Evolutionary conservation across 2,888 invertebrate species (phyloP).

Genomic region (Ophion ellenae): DNA sequence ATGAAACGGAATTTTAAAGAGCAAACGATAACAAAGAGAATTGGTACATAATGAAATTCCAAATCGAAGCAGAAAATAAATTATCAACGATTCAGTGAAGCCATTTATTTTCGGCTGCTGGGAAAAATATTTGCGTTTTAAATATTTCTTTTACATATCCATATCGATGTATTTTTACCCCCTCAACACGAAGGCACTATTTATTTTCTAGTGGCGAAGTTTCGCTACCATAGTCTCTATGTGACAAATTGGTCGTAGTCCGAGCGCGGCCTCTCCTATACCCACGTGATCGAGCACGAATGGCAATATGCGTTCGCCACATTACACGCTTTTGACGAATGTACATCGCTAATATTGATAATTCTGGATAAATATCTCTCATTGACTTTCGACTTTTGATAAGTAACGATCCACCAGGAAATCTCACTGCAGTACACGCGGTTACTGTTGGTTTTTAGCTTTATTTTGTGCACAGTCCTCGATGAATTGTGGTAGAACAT

Average conservation of each 20-base stretch:
- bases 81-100: too few relatives aligned
- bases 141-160: too few relatives aligned
- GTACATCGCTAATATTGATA: neutral
- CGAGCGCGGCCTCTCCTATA: neutral
- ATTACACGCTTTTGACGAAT: neutral
- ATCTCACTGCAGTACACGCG: neutral
- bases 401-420: neutral
- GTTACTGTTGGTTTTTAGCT: neutral
- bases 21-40: too few relatives aligned
- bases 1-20: too few relatives aligned
- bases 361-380: neutral
- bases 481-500: neutral
- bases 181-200: too few relatives aligned
- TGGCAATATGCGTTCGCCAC: neutral
- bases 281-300: neutral
- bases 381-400: neutral
- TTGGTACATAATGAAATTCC: too few relatives aligned
- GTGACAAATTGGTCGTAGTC: neutral
- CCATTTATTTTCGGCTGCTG: too few relatives aligned
- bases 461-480: neutral
- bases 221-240: conserved; percentile 68
- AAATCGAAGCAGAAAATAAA: too few relatives aligned
- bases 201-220: neutral
- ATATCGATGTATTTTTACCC: too few relatives aligned
- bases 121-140: too few relatives aligned